These are phyloP conservation scores for Pitangus sulphuratus DNA, from an alignment of 2,797 vertebrate species.

Conservation along the genomic window DNA sequence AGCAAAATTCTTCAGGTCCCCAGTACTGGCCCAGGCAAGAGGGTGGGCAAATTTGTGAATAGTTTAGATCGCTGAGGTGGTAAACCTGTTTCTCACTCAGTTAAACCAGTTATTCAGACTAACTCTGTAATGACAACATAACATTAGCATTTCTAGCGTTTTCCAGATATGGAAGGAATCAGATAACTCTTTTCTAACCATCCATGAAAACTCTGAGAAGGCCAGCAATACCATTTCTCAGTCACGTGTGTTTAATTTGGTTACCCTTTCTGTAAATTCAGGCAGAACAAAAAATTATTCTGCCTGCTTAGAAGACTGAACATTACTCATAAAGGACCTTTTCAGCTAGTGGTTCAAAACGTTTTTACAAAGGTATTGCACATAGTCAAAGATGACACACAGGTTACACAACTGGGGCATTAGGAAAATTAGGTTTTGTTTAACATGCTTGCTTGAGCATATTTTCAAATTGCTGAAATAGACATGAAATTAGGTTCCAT, in stretches of 20 bases:
- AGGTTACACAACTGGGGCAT: not conserved
- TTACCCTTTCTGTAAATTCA: not conserved
- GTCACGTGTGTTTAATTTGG: accelerated
- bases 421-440: not conserved
- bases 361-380: not conserved
- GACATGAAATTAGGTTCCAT: not conserved
- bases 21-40: not conserved
- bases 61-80: not conserved
- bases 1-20: not conserved
- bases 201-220: not conserved
- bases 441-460: not conserved
- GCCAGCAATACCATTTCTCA: not conserved
- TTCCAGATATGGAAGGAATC: not conserved
- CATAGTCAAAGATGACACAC: not conserved
- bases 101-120: not conserved
- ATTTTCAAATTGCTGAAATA: not conserved
- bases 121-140: not conserved
- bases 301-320: not conserved
- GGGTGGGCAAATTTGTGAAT: not conserved
- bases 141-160: not conserved
- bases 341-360: not conserved
- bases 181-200: not conserved
- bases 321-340: not conserved
- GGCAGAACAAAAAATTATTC: not conserved
- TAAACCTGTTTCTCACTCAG: not conserved